Evolutionary conservation across 2,797 vertebrate species (phyloP).

Genomic region (Poecilia gillii): DNA sequence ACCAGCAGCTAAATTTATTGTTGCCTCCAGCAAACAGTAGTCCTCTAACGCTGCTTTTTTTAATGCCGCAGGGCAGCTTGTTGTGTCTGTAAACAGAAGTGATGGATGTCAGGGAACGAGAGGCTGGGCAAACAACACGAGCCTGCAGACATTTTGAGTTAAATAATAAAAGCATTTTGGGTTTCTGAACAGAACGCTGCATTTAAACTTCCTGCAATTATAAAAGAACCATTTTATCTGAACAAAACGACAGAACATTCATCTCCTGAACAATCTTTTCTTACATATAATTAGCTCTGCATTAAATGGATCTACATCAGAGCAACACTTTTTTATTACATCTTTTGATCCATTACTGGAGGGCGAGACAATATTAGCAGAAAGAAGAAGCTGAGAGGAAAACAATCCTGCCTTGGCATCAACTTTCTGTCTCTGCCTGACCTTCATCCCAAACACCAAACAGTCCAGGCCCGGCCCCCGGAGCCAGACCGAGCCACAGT

Average conservation of each 20-base stretch:
- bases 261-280: not conserved
- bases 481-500: constrained; percentile 46
- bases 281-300: not conserved
- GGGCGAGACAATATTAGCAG: not conserved
- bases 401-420: not conserved
- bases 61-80: not conserved
- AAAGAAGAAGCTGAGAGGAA: not conserved
- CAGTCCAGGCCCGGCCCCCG: constrained; percentile 25
- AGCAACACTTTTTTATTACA: not conserved
- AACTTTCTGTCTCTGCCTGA: not conserved
- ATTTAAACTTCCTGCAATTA: not conserved
- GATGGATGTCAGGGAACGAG: not conserved
- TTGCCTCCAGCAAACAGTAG: not conserved
- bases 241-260: not conserved
- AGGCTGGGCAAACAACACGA: not conserved
- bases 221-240: not conserved
- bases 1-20: not conserved
- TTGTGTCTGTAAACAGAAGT: constrained; percentile 2
- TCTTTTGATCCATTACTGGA: not conserved
- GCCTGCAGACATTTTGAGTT: not conserved
- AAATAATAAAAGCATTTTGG: not conserved
- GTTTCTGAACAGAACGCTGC: not conserved
- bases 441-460: constrained; percentile 17
- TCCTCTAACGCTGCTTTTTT: not conserved
- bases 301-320: not conserved